Evolutionary conservation across 2,888 invertebrate genomes (phyloP).

Genomic region (Parascotia fuliginaria): DNA sequence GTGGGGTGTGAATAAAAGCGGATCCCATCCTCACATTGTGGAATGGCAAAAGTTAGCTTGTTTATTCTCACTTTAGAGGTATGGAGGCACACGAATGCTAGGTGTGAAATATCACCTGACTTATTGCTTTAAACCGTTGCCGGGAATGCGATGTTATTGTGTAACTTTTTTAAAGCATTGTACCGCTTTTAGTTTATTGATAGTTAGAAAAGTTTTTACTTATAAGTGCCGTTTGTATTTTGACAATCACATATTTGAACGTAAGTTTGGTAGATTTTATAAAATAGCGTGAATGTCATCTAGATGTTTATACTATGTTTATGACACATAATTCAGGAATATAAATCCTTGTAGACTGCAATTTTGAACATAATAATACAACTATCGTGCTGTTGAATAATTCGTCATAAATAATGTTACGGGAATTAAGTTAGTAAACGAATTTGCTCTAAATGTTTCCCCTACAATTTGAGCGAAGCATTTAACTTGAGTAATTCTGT

Average conservation of each 20-base stretch:
- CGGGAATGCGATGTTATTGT: slow-evolving; percentile 33
- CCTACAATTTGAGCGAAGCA: not conserved
- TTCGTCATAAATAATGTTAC: too few species aligned
- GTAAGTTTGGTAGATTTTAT: too few species aligned
- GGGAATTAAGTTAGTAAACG: not conserved
- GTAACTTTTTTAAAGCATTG: slow-evolving; percentile 39
- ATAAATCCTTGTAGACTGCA: too few species aligned
- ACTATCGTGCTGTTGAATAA: too few species aligned
- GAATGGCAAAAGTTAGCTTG: slow-evolving; percentile 76
- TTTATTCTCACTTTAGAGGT: slow-evolving; percentile 71
- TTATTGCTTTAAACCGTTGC: slow-evolving; percentile 49
- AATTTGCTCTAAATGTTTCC: not conserved
- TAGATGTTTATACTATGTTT: too few species aligned
- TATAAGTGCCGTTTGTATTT: slow-evolving; percentile 28
- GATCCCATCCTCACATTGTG: slow-evolving; percentile 53
- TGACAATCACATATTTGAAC: slow-evolving; percentile 13
- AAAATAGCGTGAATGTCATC: too few species aligned
- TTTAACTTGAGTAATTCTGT: not conserved
- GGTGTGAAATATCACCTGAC: slow-evolving; percentile 63
- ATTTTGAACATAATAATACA: too few species aligned
- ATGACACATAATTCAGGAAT: too few species aligned
- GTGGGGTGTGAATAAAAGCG: slow-evolving; percentile 59
- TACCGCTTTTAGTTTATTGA: slow-evolving; percentile 31
- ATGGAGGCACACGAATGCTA: slow-evolving; percentile 62
- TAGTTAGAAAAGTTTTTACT: slow-evolving; percentile 31